Evolutionary conservation across 2,888 invertebrate species (phyloP).

Genomic region (Alentia gelatinosa): DNA sequence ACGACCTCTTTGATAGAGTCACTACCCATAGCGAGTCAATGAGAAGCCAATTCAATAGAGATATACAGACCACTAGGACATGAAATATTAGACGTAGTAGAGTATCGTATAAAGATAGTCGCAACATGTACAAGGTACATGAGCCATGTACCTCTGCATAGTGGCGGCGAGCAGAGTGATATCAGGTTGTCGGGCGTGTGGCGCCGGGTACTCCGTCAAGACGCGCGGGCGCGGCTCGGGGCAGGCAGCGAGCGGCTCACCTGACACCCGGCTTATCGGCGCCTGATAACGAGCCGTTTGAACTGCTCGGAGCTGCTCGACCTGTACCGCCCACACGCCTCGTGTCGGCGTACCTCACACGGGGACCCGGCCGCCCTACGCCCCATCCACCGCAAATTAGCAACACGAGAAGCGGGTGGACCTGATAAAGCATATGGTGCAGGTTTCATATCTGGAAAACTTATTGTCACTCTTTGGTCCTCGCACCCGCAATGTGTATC

Average conservation of each 20-base stretch:
- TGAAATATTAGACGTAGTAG: not conserved
- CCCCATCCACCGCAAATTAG: not conserved
- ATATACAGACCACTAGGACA: not conserved
- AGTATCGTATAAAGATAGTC: not conserved
- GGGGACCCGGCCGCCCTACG: not conserved
- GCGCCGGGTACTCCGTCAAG: no score
- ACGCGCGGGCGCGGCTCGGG: not conserved
- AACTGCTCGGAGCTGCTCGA: not conserved
- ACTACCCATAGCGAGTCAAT: not conserved
- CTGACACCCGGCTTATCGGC: constrained; percentile 1
- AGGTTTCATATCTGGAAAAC: not conserved
- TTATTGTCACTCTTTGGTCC: no score
- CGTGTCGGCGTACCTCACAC: not conserved
- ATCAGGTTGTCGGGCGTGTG: not conserved
- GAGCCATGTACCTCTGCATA: not conserved
- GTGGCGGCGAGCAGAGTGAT: not conserved
- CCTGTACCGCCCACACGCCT: not conserved
- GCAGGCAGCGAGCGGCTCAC: constrained; percentile 10
- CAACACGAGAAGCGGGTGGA: not conserved
- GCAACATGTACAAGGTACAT: not conserved
- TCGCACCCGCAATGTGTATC: no score
- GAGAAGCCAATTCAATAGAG: not conserved
- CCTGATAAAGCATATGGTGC: not conserved
- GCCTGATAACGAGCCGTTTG: constrained; percentile 17
- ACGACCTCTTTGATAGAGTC: no score